Percentiles rank a stretch among this genome's conserved stretches.
phyloP scores from a whole-genome alignment of 2,888 invertebrate species.

The Craniophora ligustri region DNA sequence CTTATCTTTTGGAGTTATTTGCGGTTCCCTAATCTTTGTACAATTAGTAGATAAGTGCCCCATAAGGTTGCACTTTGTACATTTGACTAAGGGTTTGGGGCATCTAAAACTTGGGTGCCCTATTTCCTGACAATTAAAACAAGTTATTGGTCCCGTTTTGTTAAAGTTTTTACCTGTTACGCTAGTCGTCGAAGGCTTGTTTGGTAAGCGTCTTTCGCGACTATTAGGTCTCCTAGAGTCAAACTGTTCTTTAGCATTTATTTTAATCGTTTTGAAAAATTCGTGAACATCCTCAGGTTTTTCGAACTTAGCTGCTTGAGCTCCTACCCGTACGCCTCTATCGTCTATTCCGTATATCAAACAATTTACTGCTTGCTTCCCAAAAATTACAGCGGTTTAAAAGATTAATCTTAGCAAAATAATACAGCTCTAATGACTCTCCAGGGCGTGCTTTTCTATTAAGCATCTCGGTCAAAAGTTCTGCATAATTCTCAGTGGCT shows the following conservation, averaged over 20 bases:
- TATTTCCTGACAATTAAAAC: slow-evolving; percentile 10
- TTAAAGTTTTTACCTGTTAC: not conserved
- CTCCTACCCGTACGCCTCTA: slow-evolving; percentile 1
- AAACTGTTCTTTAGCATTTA: not conserved
- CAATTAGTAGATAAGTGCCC: slow-evolving; percentile 5
- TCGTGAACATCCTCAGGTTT: slow-evolving; percentile 5
- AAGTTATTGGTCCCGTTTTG: not conserved
- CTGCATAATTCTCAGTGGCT: no score
- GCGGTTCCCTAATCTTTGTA: not conserved
- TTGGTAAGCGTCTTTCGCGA: not conserved
- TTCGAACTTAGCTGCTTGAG: slow-evolving; percentile 3
- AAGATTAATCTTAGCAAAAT: slow-evolving; percentile 5
- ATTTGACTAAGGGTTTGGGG: slow-evolving; percentile 7
- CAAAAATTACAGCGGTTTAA: slow-evolving; percentile 9
- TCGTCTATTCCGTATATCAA: slow-evolving; percentile 2
- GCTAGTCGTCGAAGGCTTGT: not conserved
- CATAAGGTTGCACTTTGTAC: slow-evolving; percentile 2
- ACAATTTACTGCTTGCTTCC: slow-evolving; percentile 9
- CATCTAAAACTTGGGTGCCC: slow-evolving; percentile 17
- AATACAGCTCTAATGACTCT: slow-evolving; percentile 5
- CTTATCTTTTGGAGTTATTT: not conserved
- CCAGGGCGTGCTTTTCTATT: slow-evolving; percentile 5
- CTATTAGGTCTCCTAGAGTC: not conserved
- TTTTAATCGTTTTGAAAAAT: slow-evolving; percentile 10
- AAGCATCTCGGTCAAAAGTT: slow-evolving; percentile 8